A percentile compares a stretch with the other conserved stretches of the same genome.
Conservation (phyloP, 2,113 vertebrate genomes). For the Microcebus jonahi region DNA sequence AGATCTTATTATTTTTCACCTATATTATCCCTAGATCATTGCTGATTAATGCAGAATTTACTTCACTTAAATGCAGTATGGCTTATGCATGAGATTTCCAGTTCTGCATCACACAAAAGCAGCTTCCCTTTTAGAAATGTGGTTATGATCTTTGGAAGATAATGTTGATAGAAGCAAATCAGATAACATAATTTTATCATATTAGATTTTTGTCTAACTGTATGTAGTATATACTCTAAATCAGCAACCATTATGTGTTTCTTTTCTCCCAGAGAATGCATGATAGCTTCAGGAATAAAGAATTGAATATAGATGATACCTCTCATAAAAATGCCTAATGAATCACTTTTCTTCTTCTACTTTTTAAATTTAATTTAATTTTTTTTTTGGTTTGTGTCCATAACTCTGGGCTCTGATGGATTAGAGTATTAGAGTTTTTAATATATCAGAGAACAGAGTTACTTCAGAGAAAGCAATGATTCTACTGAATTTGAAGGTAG, state of each 20-base stretch:
- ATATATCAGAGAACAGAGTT: background rate
- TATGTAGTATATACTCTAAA: background rate
- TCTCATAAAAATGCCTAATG: background rate
- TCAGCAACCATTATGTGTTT: background rate
- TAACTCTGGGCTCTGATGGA: background rate
- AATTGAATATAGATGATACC: background rate
- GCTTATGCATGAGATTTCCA: background rate
- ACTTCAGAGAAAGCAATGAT: background rate
- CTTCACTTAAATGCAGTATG: background rate
- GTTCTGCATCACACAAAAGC: background rate
- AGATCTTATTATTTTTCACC: background rate
- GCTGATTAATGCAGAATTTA: background rate
- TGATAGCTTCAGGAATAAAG: background rate
- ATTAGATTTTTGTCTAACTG: background rate
- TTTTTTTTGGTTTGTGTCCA: background rate
- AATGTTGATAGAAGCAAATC: background rate
- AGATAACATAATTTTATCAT: background rate
- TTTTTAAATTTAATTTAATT: background rate
- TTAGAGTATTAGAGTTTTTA: background rate
- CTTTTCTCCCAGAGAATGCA: background rate
- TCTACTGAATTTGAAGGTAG: background rate
- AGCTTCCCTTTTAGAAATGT: background rate
- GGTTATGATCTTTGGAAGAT: background rate
- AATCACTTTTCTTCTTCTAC: background rate
- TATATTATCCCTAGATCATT: background rate